These are phyloP conservation scores for Sebastes minor DNA, from an alignment of 2,797 vertebrate genomes.

Conservation along the genomic window DNA sequence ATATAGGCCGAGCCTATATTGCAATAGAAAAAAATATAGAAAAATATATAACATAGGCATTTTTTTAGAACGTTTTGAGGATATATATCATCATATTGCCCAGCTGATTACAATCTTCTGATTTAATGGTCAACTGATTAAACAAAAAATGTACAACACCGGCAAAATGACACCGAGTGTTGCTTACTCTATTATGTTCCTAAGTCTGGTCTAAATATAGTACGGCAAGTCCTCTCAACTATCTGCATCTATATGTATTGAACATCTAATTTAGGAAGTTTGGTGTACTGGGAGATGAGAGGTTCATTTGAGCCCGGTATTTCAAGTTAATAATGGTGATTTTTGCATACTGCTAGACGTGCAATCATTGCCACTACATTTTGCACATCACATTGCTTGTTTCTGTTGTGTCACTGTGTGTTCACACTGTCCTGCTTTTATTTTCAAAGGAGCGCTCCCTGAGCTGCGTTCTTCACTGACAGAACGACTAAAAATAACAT, in stretches of 20 bases:
- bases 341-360: neutral
- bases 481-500: conserved; percentile 66
- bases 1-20: too few relatives aligned
- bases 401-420: neutral
- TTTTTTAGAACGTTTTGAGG: too few relatives aligned
- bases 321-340: neutral
- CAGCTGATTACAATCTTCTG: neutral
- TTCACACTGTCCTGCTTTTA: conserved; percentile 17
- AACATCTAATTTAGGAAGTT: neutral
- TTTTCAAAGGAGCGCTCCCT: conserved; percentile 47
- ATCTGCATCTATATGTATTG: neutral
- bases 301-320: neutral
- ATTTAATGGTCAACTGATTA: neutral
- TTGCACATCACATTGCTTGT: neutral
- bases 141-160: neutral
- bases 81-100: too few relatives aligned
- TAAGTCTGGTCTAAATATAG: conserved; percentile 35
- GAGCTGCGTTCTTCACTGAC: conserved; percentile 28
- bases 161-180: neutral
- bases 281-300: neutral
- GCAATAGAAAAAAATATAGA: too few relatives aligned
- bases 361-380: neutral
- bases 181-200: neutral
- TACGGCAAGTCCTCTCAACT: neutral
- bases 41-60: too few relatives aligned